Evolutionary conservation across 2,113 vertebrate species (phyloP).

Genomic region (Anseranas semipalmata): DNA sequence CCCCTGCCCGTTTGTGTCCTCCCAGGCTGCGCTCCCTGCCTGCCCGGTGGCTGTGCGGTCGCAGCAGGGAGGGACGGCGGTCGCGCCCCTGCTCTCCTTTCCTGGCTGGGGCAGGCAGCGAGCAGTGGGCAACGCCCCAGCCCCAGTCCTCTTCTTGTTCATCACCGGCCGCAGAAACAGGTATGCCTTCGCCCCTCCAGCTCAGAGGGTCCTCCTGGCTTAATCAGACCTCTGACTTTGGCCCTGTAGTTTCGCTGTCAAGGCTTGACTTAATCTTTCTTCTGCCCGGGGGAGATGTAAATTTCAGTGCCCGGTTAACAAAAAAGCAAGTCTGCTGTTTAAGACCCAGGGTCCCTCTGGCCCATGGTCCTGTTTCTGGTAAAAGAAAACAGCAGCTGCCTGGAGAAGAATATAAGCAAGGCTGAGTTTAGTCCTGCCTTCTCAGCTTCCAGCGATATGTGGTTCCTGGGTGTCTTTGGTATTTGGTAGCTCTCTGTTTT

Average conservation of each 20-base stretch:
- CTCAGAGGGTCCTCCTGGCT: background rate
- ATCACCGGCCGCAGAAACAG: background rate
- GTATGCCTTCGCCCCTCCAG: accelerated
- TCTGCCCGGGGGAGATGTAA: background rate
- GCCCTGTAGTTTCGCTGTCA: background rate
- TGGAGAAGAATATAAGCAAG: accelerated
- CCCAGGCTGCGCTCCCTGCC: background rate
- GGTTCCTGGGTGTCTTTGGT: background rate
- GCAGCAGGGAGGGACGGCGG: background rate
- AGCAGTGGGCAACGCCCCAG: background rate
- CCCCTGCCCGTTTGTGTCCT: background rate
- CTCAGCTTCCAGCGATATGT: background rate
- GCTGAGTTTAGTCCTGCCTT: background rate
- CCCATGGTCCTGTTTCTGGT: background rate
- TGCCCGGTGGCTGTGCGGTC: background rate
- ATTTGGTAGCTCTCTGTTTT: background rate
- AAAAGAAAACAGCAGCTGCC: background rate
- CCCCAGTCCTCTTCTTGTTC: background rate
- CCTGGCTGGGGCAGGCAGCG: background rate
- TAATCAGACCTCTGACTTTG: background rate
- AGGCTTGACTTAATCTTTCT: background rate
- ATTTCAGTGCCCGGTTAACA: background rate
- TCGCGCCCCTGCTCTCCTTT: background rate
- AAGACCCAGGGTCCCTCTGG: background rate
- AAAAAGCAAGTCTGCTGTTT: background rate